Evolutionary conservation across 1,140 invertebrate species (phyloP), one percentile per base, ranked within the genome.

Genomic region (Ericerus pela): DNA sequence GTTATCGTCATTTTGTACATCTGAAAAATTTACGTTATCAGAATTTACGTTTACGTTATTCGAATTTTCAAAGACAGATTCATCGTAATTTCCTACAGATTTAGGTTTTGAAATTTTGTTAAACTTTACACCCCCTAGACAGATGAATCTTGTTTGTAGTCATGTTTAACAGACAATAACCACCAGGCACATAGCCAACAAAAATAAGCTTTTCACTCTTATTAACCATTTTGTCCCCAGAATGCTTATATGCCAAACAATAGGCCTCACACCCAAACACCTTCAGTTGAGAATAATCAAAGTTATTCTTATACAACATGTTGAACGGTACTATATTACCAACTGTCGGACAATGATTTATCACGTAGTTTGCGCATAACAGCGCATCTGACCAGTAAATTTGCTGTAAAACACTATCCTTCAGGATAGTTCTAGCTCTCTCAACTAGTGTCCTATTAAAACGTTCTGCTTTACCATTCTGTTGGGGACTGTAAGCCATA

Each of bases 301-400:
- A 8, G n/a, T 8, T 8, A 10, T 33, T 33, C n/a, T 33, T 33
- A 33, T 10, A 33, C 30, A 8, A 33, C n/a, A 33, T 10, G n/a
- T 10, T n/a, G n/a, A n/a, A 8, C 8, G 30, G 30, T 10, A 33
- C 30, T 10, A 33, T 33, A 10, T n/a, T n/a, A 10, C 30, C 30
- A 33, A 33, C 30, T 10, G 30, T 33, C n/a, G 30, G 30, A 33
- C 30, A 33, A 33, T n/a, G 30, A 33, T 64, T 63, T 54, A 58
- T 61, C 16, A 63, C 51, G 56, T 65, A 65, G 16, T 54, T 59
- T 37, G 58, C 60, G n/a, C 60, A 52, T 53, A 54, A 54, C 11
- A 67, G 55, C 51, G 58, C 53, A 60, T 66, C 61, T 10, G 60
- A 59, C 62, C 62, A 62, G 58, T 55, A 61, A 16, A 28, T 57